Percentiles rank a stretch among this genome's conserved stretches.
These are phyloP conservation scores for Turdus rufiventris DNA, from an alignment of 2,113 vertebrate species.

Conservation along the genomic window DNA sequence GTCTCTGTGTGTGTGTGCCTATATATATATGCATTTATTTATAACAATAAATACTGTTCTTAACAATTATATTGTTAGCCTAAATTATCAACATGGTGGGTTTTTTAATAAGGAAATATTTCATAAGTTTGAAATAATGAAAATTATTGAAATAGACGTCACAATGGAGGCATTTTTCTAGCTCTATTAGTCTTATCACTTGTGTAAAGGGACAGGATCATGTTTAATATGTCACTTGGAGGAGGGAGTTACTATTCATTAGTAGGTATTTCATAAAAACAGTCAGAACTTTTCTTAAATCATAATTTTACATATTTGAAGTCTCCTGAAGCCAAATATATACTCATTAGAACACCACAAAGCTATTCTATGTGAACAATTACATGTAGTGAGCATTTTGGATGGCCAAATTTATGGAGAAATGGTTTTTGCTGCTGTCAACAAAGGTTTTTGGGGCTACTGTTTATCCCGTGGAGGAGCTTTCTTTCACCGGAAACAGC, in stretches of 20 bases:
- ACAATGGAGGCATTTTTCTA: not conserved
- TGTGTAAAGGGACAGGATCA: not conserved
- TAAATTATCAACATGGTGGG: not conserved
- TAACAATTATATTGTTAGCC: not conserved
- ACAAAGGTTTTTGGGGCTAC: not conserved
- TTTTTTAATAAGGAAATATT: not conserved
- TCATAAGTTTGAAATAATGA: not conserved
- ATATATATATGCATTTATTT: not conserved
- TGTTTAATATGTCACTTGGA: not conserved
- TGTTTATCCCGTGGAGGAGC: not conserved
- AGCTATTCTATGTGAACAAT: not conserved
- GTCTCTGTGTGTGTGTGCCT: not conserved
- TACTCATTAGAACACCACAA: not conserved
- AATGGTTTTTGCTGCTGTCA: not conserved
- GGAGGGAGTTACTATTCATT: not conserved
- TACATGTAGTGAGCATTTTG: not conserved
- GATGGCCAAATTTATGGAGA: not conserved
- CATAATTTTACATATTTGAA: not conserved
- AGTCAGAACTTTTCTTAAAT: not conserved
- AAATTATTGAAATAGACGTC: not conserved
- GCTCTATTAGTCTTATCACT: not conserved
- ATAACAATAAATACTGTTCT: not conserved
- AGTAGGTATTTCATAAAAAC: not conserved
- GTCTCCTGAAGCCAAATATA: not conserved
- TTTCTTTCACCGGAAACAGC: not conserved